Percentiles rank a stretch among this genome's conserved stretches.
phyloP scores from a whole-genome alignment of 2,888 invertebrate genomes.

The Salticus scenicus region DNA sequence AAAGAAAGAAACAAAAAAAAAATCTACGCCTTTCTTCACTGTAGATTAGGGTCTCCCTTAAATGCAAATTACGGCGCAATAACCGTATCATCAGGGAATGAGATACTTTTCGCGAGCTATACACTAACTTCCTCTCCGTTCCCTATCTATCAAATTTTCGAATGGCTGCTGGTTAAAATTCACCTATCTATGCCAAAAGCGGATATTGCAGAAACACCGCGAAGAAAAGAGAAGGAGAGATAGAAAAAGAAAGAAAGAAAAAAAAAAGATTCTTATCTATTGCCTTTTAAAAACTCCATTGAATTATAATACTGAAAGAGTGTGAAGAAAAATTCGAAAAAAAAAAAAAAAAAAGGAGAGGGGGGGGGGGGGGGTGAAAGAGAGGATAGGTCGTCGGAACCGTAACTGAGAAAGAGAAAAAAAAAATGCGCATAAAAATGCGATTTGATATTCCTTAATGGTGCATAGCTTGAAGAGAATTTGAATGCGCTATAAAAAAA shows the following conservation, averaged over 20 bases:
- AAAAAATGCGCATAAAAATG: constrained; percentile 12
- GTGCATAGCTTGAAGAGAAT: constrained; percentile 16
- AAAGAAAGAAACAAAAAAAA: too few relatives aligned
- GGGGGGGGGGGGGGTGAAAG: neutral
- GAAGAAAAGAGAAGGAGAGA: neutral
- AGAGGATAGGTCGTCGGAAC: neutral
- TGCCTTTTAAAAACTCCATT: constrained; percentile 19
- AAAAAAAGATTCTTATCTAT: neutral
- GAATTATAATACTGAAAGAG: constrained; percentile 8
- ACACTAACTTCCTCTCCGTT: too few relatives aligned
- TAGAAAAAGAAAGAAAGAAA: neutral
- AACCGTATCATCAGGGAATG: too few relatives aligned
- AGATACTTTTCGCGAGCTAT: too few relatives aligned
- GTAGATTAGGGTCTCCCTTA: too few relatives aligned
- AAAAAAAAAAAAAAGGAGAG: neutral
- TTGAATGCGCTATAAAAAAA: constrained; percentile 10
- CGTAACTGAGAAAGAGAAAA: neutral
- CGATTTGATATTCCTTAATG: constrained; percentile 19
- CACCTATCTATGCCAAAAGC: neutral
- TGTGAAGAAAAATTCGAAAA: neutral
- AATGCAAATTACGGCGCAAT: too few relatives aligned
- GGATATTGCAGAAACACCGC: neutral
- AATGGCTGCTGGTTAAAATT: neutral
- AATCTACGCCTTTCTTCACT: too few relatives aligned
- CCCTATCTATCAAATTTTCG: neutral